Evolutionary conservation across 2,888 invertebrate genomes (phyloP).

Genomic region (Agrilus cyanescens): DNA sequence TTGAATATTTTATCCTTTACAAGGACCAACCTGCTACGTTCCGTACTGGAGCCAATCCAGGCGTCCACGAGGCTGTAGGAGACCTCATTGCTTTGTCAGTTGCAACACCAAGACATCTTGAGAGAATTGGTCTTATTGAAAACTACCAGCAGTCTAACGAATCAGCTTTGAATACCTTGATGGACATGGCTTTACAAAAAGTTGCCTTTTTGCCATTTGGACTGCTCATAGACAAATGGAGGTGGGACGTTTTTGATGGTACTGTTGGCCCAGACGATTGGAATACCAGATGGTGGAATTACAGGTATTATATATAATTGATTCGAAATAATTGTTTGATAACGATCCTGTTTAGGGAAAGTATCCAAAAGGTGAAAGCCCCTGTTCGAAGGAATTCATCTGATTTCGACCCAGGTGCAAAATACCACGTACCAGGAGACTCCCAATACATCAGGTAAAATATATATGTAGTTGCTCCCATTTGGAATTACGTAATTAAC

Average conservation of each 20-base stretch:
- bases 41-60: slow-evolving; percentile 43
- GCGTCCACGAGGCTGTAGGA: slow-evolving; percentile 52
- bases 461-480: too few species aligned
- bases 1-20: slow-evolving; percentile 52
- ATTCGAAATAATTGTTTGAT: neutral
- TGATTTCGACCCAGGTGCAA: slow-evolving; percentile 38
- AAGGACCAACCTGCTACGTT: slow-evolving; percentile 41
- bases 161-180: slow-evolving; percentile 36
- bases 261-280: slow-evolving; percentile 30
- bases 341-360: slow-evolving; percentile 19
- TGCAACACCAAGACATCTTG: slow-evolving; percentile 39
- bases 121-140: slow-evolving; percentile 35
- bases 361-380: slow-evolving; percentile 29
- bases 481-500: too few species aligned
- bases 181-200: slow-evolving; percentile 36
- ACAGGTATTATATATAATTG: slow-evolving; percentile 13
- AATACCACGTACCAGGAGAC: slow-evolving; percentile 35
- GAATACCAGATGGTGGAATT: slow-evolving; percentile 36
- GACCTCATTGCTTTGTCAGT: slow-evolving; percentile 49
- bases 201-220: slow-evolving; percentile 45
- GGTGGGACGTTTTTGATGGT: slow-evolving; percentile 43
- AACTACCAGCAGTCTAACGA: slow-evolving; percentile 30
- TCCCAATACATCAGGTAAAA: slow-evolving; percentile 32
- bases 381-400: slow-evolving; percentile 13
- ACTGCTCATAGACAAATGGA: slow-evolving; percentile 44